Percentiles rank a stretch among this genome's conserved stretches.
These are phyloP conservation scores for Himantopus leucocephalus DNA, from an alignment of 2,113 vertebrate genomes.

Conservation along the genomic window DNA sequence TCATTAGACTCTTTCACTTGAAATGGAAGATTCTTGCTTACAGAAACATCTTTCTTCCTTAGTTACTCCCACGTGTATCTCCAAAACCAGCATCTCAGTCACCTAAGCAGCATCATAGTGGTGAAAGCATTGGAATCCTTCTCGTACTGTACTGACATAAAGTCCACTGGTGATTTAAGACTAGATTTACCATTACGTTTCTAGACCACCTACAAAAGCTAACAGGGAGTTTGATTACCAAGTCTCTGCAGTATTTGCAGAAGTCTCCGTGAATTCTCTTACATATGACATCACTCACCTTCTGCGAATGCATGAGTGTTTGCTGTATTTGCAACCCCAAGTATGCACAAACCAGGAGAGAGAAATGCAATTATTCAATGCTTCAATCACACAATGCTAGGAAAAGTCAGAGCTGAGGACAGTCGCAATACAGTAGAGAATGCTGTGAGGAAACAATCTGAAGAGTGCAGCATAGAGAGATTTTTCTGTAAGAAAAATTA, in stretches of 20 bases:
- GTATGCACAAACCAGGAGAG: neutral
- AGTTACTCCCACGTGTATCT: neutral
- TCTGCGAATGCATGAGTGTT: neutral
- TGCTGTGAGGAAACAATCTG: neutral
- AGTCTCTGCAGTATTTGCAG: neutral
- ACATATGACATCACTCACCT: neutral
- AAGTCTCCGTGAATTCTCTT: neutral
- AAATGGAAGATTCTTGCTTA: neutral
- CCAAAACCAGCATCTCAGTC: neutral
- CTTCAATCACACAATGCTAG: neutral
- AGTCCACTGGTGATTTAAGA: neutral
- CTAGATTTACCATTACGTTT: neutral
- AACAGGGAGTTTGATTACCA: neutral
- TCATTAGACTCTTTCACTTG: neutral
- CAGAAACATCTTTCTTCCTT: neutral
- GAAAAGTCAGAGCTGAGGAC: neutral
- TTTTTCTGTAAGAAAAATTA: neutral
- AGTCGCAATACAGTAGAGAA: neutral
- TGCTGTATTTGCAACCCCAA: neutral
- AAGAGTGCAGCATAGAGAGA: neutral
- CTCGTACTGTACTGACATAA: neutral
- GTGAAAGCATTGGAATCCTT: neutral
- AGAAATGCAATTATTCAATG: neutral
- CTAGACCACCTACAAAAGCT: neutral
- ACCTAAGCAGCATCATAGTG: neutral